Evolutionary conservation across 1,140 invertebrate species (phyloP).

Genomic region (Hyphantria cunea): DNA sequence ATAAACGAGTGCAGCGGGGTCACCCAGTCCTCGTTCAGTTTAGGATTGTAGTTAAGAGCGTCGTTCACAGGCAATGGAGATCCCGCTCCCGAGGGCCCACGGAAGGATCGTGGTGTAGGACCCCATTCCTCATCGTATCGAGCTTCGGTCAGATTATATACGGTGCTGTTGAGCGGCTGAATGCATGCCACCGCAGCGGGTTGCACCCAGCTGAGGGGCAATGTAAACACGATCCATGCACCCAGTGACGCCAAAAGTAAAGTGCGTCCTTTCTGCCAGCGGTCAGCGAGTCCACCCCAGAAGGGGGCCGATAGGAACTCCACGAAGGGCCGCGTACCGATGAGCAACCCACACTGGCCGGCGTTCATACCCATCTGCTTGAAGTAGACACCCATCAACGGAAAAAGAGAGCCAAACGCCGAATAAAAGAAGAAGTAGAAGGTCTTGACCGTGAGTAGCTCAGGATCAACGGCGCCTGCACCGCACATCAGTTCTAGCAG

Average conservation of each 20-base stretch:
- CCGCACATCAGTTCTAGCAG: conserved; percentile 92
- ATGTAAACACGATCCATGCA: conserved; percentile 98
- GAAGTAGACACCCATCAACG: conserved; percentile 99
- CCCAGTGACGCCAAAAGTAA: conserved; percentile 95
- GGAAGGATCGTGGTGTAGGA: conserved; percentile 45
- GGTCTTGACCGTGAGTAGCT: conserved; percentile 95
- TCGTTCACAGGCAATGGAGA: conserved; percentile 88
- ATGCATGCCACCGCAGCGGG: conserved; percentile 95
- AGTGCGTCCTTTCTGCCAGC: conserved; percentile 93
- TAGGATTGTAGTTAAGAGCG: conserved; percentile 92
- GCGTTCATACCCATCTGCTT: conserved; percentile 99
- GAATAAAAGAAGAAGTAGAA: conserved; percentile 99
- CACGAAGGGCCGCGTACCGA: conserved; percentile 96
- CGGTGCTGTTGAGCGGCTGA: conserved; percentile 87
- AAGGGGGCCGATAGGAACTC: conserved; percentile 99
- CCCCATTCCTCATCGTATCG: conserved; percentile 65
- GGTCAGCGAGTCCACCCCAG: conserved; percentile 97
- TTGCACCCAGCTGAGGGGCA: conserved; percentile 96
- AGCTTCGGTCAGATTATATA: conserved; percentile 81
- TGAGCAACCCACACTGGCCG: conserved; percentile 94
- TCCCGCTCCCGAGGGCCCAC: conserved; percentile 78
- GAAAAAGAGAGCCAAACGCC: conserved; percentile 98
- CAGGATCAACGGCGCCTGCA: conserved; percentile 89
- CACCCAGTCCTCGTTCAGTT: conserved; percentile 89
- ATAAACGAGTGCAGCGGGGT: conserved; percentile 96